These are phyloP conservation scores for Hylaeus volcanicus DNA, from an alignment of 1,140 invertebrate species.

Conservation along the genomic window DNA sequence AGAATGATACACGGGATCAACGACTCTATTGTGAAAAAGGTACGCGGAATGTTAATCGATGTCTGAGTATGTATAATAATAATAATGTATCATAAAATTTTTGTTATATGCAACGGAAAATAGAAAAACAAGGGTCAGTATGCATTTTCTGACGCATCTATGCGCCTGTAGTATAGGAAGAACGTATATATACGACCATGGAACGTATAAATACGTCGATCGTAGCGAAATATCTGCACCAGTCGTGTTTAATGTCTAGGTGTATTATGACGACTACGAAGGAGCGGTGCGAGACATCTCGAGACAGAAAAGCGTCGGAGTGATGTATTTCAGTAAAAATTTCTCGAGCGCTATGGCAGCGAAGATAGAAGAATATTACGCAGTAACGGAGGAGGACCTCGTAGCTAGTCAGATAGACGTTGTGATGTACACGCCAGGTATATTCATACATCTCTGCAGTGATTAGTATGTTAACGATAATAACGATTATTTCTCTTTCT, in stretches of 20 bases:
- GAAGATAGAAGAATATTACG: slow-evolving; percentile 79
- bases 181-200: no score
- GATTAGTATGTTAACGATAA: slow-evolving; percentile 15
- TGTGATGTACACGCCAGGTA: slow-evolving; percentile 87
- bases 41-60: slow-evolving; percentile 54
- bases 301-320: slow-evolving; percentile 85
- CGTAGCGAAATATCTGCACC: background rate
- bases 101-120: no score
- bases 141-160: no score
- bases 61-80: no score
- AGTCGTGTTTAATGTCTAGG: slow-evolving; percentile 70
- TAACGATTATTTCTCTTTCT: background rate
- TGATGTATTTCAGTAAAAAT: slow-evolving; percentile 87
- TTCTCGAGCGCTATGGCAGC: slow-evolving; percentile 86
- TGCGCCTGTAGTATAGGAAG: no score
- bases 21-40: slow-evolving; percentile 77
- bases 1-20: slow-evolving; percentile 81
- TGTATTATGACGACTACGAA: slow-evolving; percentile 78
- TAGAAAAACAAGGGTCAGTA: no score
- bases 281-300: slow-evolving; percentile 83
- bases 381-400: slow-evolving; percentile 78
- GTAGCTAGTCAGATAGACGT: slow-evolving; percentile 83
- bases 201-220: no score
- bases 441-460: no score
- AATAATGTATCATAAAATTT: no score